Evolutionary conservation across 2,113 vertebrate genomes (phyloP).

Genomic region (Brevimyrus niger): DNA sequence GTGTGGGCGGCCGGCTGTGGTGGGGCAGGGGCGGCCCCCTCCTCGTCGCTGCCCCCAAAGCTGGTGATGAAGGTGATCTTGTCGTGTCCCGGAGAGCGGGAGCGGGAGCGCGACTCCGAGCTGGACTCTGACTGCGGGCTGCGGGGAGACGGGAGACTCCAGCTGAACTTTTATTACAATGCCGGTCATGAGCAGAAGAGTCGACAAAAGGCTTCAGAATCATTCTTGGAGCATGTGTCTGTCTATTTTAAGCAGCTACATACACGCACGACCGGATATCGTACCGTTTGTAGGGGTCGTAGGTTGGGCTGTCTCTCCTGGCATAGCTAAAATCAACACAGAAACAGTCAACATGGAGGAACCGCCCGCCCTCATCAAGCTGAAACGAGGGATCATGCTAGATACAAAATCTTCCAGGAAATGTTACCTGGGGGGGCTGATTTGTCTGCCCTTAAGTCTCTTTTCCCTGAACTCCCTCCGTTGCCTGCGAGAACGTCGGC

Average conservation of each 20-base stretch:
- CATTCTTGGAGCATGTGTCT: background rate
- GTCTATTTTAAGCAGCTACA: background rate
- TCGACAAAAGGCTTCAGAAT: background rate
- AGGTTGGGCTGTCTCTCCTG: slow-evolving; percentile 89
- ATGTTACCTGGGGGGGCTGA: slow-evolving; percentile 87
- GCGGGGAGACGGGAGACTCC: background rate
- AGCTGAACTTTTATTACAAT: background rate
- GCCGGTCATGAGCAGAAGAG: background rate
- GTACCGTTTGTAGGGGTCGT: slow-evolving; percentile 91
- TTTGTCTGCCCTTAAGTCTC: slow-evolving; percentile 85
- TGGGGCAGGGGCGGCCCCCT: slow-evolving; percentile 53
- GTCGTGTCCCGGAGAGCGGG: slow-evolving; percentile 72
- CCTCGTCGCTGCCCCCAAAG: slow-evolving; percentile 89
- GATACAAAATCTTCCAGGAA: background rate
- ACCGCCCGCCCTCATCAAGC: background rate
- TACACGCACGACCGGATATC: background rate
- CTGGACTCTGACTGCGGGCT: slow-evolving; percentile 78
- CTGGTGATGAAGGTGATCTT: slow-evolving; percentile 97
- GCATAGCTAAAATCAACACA: slow-evolving; percentile 68
- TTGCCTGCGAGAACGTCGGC: slow-evolving; percentile 85
- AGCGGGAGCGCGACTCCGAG: slow-evolving; percentile 75
- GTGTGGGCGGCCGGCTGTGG: slow-evolving; percentile 45
- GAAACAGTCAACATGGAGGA: background rate
- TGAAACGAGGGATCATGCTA: background rate
- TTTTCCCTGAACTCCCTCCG: slow-evolving; percentile 92